Evolutionary conservation across 2,113 vertebrate genomes (phyloP).

Genomic region (Tachuris rubrigastra): DNA sequence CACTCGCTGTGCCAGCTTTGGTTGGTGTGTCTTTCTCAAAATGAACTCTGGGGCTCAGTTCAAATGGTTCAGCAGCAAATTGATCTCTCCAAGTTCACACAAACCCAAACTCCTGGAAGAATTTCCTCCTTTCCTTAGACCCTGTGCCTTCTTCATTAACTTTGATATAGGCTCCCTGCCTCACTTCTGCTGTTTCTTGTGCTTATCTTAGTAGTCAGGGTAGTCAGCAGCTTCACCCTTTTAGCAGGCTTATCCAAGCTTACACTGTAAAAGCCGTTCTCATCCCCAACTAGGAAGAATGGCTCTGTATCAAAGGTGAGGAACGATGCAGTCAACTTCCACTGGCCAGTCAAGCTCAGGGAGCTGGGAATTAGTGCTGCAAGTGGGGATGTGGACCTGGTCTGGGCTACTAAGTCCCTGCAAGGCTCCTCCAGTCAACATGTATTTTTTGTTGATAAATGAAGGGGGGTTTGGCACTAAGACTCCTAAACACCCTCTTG

Average conservation of each 20-base stretch:
- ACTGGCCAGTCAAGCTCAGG: not conserved
- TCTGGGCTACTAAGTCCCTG: not conserved
- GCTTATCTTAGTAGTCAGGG: conserved; percentile 16
- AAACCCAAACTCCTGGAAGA: conserved; percentile 22
- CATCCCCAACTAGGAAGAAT: conserved; percentile 3
- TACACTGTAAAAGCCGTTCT: not conserved
- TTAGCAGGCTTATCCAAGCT: not conserved
- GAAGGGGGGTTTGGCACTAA: rapidly evolving
- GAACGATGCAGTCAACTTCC: not conserved
- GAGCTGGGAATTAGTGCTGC: not conserved
- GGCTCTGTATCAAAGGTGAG: not conserved
- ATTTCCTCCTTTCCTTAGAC: conserved; percentile 24
- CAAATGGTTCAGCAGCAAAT: conserved; percentile 37
- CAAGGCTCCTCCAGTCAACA: not conserved
- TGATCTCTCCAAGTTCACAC: conserved; percentile 20
- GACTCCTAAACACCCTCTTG: rapidly evolving
- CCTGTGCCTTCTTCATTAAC: conserved; percentile 29
- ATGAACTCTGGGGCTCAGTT: not conserved
- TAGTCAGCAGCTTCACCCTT: not conserved
- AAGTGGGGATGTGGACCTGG: not conserved
- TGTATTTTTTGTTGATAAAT: rapidly evolving
- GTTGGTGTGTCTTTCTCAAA: not conserved
- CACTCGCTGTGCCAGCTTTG: not conserved
- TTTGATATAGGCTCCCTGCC: conserved; percentile 42
- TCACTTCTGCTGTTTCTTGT: conserved; percentile 32